A percentile compares a stretch with the other conserved stretches of the same genome.
phyloP scores from a whole-genome alignment of 2,888 invertebrate genomes.

The Tineola bisselliella region DNA sequence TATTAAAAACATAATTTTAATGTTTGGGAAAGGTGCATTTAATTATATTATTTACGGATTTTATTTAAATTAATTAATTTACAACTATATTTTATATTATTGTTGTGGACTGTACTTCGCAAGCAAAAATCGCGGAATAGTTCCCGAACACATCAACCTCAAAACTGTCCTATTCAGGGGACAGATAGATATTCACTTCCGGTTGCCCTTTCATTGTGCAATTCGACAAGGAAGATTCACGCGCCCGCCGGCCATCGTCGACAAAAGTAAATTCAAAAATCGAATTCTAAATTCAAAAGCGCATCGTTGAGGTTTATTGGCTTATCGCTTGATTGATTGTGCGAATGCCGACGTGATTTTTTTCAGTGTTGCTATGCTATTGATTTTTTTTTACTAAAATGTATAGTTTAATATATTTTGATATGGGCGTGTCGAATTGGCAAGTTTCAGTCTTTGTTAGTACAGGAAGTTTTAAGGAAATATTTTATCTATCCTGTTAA shows the following conservation, averaged over 20 bases:
- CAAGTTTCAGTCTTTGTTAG: slow-evolving; percentile 41
- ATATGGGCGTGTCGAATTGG: slow-evolving; percentile 64
- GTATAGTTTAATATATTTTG: slow-evolving; percentile 60
- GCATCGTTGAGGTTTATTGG: slow-evolving; percentile 69
- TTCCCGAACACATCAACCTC: slow-evolving; percentile 44
- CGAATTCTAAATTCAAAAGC: slow-evolving; percentile 64
- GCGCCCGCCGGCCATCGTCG: slow-evolving; percentile 52
- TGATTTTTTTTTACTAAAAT: slow-evolving; percentile 17
- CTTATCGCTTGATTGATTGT: slow-evolving; percentile 69
- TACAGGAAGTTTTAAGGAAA: slow-evolving; percentile 48
- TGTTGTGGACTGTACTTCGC: slow-evolving; percentile 21
- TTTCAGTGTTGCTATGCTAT: slow-evolving; percentile 31
- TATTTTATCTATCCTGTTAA: slow-evolving; percentile 33
- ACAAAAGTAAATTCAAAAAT: slow-evolving; percentile 59
- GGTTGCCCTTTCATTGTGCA: slow-evolving; percentile 57
- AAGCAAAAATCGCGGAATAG: slow-evolving; percentile 26
- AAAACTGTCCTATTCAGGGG: slow-evolving; percentile 44
- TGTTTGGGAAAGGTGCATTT: no score
- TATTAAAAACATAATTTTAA: not conserved
- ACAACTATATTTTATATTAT: not conserved
- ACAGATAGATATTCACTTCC: slow-evolving; percentile 55
- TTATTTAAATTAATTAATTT: slow-evolving; percentile 1
- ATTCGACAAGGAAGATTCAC: slow-evolving; percentile 53
- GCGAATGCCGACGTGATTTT: slow-evolving; percentile 47
- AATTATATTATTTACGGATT: no score